Evolutionary conservation across 2,888 invertebrate species (phyloP).

Genomic region (Erpobdella octoculata): DNA sequence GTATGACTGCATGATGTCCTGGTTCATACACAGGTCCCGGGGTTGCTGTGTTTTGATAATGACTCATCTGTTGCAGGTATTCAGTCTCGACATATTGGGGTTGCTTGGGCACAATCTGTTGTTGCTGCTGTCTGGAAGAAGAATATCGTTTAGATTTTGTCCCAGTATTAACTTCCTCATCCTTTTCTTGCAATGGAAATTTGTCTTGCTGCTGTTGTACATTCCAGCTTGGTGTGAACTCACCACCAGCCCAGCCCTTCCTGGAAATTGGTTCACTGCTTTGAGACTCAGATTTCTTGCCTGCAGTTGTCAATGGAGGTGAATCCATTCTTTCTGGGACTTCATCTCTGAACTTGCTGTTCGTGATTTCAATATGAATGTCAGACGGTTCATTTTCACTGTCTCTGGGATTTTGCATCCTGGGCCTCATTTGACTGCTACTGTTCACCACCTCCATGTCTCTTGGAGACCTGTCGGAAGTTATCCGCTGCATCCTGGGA

Average conservation of each 20-base stretch:
- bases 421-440: too few relatives aligned
- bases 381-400: background rate
- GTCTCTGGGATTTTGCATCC: too few relatives aligned
- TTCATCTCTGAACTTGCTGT: too few relatives aligned
- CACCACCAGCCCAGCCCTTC: constrained; percentile 25
- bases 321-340: too few relatives aligned
- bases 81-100: background rate
- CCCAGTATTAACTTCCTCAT: background rate
- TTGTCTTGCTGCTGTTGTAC: background rate
- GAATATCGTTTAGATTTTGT: constrained; percentile 1
- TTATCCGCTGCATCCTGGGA: background rate
- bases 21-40: background rate
- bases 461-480: background rate
- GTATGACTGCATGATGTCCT: too few relatives aligned
- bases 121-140: constrained; percentile 7
- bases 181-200: background rate
- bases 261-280: too few relatives aligned
- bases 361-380: background rate
- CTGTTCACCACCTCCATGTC: background rate
- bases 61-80: background rate
- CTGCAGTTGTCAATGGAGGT: too few relatives aligned
- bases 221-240: constrained; percentile 26
- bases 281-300: background rate
- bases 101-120: background rate
- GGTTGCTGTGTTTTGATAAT: background rate